A percentile compares a stretch with the other conserved stretches of the same genome.
These are phyloP conservation scores for Cinara cedri DNA, from an alignment of 2,888 invertebrate species.

Conservation along the genomic window DNA sequence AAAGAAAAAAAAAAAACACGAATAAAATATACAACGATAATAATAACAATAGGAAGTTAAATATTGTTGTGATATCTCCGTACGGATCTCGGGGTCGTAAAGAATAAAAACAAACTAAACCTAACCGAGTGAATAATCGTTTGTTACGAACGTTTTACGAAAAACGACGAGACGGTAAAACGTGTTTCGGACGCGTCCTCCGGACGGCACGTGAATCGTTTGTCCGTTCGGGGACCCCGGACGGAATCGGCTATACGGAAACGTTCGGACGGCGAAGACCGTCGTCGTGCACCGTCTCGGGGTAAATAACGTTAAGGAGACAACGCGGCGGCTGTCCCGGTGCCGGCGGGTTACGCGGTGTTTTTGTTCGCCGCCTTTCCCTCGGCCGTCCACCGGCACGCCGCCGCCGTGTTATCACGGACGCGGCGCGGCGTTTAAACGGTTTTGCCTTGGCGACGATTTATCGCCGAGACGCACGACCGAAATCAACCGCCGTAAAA, in stretches of 20 bases:
- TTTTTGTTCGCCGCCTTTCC: too few species aligned
- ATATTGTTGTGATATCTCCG: background rate
- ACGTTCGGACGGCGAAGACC: background rate
- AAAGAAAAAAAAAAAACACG: too few species aligned
- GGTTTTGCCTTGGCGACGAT: background rate
- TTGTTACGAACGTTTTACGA: conserved; percentile 17
- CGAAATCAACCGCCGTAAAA: background rate
- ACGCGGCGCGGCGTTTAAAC: too few species aligned
- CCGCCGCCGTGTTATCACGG: too few species aligned
- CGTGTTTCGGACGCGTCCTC: background rate
- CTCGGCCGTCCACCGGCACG: background rate
- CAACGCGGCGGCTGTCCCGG: background rate
- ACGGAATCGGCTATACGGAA: background rate
- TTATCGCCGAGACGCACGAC: background rate
- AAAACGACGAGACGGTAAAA: conserved; percentile 28
- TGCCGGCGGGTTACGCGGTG: too few species aligned
- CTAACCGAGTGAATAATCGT: background rate
- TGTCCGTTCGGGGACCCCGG: background rate
- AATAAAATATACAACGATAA: background rate
- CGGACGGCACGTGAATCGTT: conserved; percentile 9
- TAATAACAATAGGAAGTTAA: conserved; percentile 46
- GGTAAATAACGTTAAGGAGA: background rate
- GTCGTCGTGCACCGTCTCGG: background rate
- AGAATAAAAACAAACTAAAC: background rate
- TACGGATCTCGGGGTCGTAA: background rate